Evolutionary conservation across 2,888 invertebrate genomes (phyloP).

Genomic region (Sinhomidia bicolor): DNA sequence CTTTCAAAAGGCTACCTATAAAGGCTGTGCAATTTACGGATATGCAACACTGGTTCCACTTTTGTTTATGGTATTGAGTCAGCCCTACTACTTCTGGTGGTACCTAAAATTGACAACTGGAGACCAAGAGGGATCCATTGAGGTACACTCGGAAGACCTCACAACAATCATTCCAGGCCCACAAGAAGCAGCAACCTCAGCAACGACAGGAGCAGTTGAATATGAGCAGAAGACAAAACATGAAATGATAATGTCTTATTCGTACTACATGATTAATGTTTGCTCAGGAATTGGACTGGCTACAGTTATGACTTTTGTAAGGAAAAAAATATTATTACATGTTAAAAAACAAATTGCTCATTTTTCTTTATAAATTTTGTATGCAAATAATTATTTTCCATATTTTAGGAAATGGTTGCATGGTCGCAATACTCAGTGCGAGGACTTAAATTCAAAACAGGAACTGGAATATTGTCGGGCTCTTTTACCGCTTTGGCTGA

Average conservation of each 20-base stretch:
- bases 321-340: background rate
- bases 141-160: background rate
- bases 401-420: slow-evolving; percentile 26
- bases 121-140: too few species aligned
- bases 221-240: background rate
- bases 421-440: slow-evolving; percentile 22
- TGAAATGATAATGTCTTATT: slow-evolving; percentile 28
- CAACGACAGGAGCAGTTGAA: background rate
- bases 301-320: slow-evolving; percentile 24
- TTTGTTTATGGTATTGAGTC: slow-evolving; percentile 1
- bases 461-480: slow-evolving; percentile 16
- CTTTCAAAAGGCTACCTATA: slow-evolving; percentile 15
- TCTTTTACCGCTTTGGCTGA: slow-evolving; percentile 19
- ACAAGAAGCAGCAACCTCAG: background rate
- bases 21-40: background rate
- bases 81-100: slow-evolving; percentile 44
- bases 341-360: background rate
- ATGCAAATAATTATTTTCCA: background rate
- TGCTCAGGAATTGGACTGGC: slow-evolving; percentile 39
- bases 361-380: too few species aligned
- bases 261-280: slow-evolving; percentile 37
- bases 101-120: background rate
- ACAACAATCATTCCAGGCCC: background rate
- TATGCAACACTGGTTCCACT: background rate
- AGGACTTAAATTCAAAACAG: slow-evolving; percentile 12